Base-by-base conservation (phyloP, 2,888 invertebrate genomes). In the Hedychridium roseum region DNA sequence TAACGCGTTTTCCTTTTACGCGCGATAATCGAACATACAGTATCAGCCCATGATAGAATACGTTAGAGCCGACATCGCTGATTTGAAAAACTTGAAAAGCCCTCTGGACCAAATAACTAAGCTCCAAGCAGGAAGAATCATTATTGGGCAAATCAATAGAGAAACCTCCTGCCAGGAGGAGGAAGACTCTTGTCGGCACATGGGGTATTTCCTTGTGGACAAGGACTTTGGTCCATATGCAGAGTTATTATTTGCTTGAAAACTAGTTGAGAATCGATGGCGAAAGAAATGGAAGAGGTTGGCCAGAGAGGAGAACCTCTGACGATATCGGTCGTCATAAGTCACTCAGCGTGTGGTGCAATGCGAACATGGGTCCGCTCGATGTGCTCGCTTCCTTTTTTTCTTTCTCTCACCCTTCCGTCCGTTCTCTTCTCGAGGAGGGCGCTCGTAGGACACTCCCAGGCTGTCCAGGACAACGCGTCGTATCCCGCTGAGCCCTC, bases 291-390 rank as follows among this genome's bases (percentile, higher is more conserved):
- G n/a, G n/a, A n/a, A n/a, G n/a, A n/a, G n/a, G n/a, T n/a, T 18
- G 12, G 23, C 17, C 36, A 2, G 26, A 4, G 42, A 59, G 67
- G 76, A 75, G 76, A 71, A 68, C 67, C 76, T 40, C 75, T 71
- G 69, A n/a, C 44, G 43, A 50, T 67, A 70, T 69, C 65, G 69
- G 60, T 61, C 66, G 60, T 70, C 76, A 71, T 76, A 76, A 76
- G 74, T 76, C 75, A 76, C 76, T 71, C 76, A 73, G 76, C 73
- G 70, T 76, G 76, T 67, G 73, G 70, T 62, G 50, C 60, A 64
- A 64, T 60, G 49, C 48, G 67, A 68, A 74, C 74, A 73, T 54
- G 69, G 68, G 57, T 51, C 66, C 60, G 44, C 47, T 57, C 56
- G 60, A 57, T 56, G 53, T 58, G 52, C 53, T 60, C 53, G 53